These are phyloP conservation scores for Folsomia candida DNA, from an alignment of 2,888 invertebrate species.

Conservation along the genomic window DNA sequence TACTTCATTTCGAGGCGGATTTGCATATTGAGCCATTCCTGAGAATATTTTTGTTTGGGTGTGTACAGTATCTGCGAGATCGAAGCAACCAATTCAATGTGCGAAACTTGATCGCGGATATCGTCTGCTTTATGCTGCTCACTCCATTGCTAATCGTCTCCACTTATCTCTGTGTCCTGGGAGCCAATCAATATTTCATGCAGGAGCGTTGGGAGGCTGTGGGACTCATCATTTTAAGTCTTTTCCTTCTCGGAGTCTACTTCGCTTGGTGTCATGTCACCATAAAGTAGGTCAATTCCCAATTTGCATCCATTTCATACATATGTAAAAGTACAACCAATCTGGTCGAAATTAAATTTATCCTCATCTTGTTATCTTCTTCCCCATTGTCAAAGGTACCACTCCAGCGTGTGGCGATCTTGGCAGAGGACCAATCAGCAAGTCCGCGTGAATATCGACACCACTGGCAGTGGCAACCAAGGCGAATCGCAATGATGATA, in stretches of 20 bases:
- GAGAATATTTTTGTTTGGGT: background rate
- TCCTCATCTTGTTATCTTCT: background rate
- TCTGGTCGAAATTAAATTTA: background rate
- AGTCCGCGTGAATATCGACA: background rate
- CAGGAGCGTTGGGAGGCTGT: constrained; percentile 49
- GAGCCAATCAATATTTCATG: constrained; percentile 52
- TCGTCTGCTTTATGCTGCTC: constrained; percentile 55
- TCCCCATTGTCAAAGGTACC: constrained; percentile 11
- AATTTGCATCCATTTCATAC: no score
- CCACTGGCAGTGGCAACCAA: background rate
- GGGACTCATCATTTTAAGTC: constrained; percentile 47
- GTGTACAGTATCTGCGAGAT: constrained; percentile 53
- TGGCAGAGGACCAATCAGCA: constrained; percentile 9
- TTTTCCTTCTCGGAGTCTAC: constrained; percentile 48
- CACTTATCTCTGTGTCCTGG: constrained; percentile 54
- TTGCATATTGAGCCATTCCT: constrained; percentile 8
- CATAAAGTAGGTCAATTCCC: constrained; percentile 34
- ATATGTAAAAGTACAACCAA: background rate
- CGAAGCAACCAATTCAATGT: constrained; percentile 53
- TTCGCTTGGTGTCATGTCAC: constrained; percentile 51
- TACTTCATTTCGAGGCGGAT: background rate
- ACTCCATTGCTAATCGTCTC: constrained; percentile 55
- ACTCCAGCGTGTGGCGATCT: background rate
- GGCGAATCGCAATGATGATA: background rate
- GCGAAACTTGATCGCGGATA: constrained; percentile 55